These are phyloP conservation scores for Falco naumanni DNA, from an alignment of 2,797 vertebrate species.

Conservation along the genomic window DNA sequence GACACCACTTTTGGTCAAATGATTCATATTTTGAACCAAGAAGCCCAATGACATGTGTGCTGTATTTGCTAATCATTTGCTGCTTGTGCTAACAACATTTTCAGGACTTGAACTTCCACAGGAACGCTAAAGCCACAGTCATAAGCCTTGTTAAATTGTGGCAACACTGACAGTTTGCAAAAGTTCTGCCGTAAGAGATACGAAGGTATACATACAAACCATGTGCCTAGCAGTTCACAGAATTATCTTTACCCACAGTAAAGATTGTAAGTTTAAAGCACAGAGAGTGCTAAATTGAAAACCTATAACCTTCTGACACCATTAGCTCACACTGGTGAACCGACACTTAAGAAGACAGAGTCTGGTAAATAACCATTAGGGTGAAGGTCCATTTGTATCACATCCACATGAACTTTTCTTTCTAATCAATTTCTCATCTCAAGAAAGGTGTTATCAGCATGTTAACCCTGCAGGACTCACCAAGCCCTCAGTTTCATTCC, in stretches of 20 bases:
- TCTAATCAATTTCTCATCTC: not conserved
- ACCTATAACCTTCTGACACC: not conserved
- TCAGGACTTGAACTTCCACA: not conserved
- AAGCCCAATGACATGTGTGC: rapidly evolving
- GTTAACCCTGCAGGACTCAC: not conserved
- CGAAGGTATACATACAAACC: not conserved
- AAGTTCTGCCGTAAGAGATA: not conserved
- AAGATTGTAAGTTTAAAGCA: not conserved
- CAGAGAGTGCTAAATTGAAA: not conserved
- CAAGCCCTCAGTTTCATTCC: not conserved
- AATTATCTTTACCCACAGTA: not conserved
- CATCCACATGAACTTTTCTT: not conserved
- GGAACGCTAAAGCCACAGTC: not conserved
- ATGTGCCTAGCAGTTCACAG: not conserved
- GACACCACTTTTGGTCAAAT: not conserved
- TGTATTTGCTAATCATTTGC: not conserved
- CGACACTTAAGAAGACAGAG: not conserved
- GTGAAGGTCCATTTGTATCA: not conserved
- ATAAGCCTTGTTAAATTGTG: not conserved
- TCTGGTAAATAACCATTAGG: not conserved
- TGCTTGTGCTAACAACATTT: not conserved
- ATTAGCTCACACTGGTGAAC: not conserved
- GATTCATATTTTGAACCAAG: not conserved
- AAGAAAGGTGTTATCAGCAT: not conserved
- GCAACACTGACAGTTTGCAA: not conserved